Evolutionary conservation across 64 coral and sea anemone species (phyloP).

Genomic region (Pachyseris speciosa): DNA sequence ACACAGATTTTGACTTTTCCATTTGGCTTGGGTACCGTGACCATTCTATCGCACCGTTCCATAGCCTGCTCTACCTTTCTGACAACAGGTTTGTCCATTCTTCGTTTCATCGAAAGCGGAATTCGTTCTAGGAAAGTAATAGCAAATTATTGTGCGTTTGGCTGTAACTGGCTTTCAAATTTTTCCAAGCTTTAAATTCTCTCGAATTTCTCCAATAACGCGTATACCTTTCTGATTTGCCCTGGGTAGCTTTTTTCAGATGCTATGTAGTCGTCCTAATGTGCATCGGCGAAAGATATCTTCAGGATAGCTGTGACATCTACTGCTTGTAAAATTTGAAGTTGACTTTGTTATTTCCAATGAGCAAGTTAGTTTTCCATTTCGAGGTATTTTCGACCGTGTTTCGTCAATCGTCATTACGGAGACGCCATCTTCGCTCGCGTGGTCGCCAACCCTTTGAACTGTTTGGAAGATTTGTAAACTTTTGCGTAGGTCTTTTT

Average conservation of each 20-base stretch:
- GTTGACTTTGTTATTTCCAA: not conserved
- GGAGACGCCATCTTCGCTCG: not conserved
- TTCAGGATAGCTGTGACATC: not conserved
- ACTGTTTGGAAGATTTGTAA: conserved; percentile 8
- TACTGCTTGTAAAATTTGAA: not conserved
- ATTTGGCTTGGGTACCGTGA: not conserved
- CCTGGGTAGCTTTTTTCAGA: not conserved
- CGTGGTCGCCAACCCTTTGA: not conserved
- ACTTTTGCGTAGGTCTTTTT: not conserved
- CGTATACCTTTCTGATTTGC: not conserved
- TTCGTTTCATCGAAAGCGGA: too few relatives aligned
- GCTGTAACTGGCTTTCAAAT: too few relatives aligned
- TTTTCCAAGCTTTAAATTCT: not conserved
- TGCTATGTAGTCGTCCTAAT: not conserved
- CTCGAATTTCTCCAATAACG: not conserved
- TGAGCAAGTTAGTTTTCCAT: not conserved
- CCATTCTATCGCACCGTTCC: not conserved
- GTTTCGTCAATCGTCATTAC: not conserved
- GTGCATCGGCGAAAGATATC: not conserved
- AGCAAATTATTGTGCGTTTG: too few relatives aligned
- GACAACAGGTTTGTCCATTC: too few relatives aligned
- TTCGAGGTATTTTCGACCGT: conserved; percentile 1
- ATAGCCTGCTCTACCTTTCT: not conserved
- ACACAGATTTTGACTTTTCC: not conserved
- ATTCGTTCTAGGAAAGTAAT: too few relatives aligned